These are phyloP conservation scores for Phyllostomus hastatus DNA, from an alignment of 2,113 vertebrate species.

Conservation along the genomic window DNA sequence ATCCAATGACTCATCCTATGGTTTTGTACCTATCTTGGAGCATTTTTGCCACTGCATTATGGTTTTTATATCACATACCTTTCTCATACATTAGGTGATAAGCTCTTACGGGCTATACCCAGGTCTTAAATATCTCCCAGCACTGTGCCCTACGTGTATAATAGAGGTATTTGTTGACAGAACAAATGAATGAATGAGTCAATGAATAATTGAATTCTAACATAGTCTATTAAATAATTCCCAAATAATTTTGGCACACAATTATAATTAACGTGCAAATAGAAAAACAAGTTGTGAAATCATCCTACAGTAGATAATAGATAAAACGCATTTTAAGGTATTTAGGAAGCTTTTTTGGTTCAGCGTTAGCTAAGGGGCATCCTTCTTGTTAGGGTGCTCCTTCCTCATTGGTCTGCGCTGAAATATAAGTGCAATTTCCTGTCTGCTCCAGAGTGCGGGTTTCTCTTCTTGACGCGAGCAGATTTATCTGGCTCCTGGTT, in stretches of 20 bases:
- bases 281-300: slow-evolving; percentile 17
- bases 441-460: slow-evolving; percentile 50
- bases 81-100: not conserved
- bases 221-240: not conserved
- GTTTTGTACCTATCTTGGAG: not conserved
- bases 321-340: not conserved
- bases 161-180: not conserved
- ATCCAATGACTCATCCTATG: not conserved
- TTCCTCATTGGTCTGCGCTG: slow-evolving; percentile 70
- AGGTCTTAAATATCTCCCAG: not conserved
- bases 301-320: not conserved
- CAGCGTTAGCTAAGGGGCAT: not conserved
- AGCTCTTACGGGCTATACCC: not conserved
- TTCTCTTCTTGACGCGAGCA: slow-evolving; percentile 67
- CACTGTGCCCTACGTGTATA: not conserved
- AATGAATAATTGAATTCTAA: not conserved
- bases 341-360: not conserved
- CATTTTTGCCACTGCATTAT: not conserved
- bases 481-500: not conserved
- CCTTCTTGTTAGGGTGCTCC: not conserved
- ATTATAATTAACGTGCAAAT: not conserved
- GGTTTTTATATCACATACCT: not conserved
- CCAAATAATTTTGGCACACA: not conserved
- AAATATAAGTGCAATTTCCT: slow-evolving; percentile 77
- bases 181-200: not conserved